These are phyloP conservation scores for Plotosus lineatus DNA, from an alignment of 2,113 vertebrate genomes.

Conservation along the genomic window DNA sequence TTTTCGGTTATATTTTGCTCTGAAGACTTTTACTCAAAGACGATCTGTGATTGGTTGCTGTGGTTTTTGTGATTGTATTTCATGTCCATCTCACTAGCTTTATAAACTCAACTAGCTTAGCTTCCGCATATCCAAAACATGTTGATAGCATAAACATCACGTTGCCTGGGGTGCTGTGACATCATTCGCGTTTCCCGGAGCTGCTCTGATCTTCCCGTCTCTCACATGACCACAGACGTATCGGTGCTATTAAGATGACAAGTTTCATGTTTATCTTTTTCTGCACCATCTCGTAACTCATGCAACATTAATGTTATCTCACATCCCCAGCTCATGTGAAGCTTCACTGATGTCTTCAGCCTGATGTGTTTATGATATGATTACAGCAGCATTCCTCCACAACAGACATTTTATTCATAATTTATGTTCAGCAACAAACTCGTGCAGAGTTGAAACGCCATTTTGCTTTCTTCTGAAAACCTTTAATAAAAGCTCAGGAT, in stretches of 20 bases:
- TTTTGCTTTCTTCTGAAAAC: slow-evolving; percentile 52
- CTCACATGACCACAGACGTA: background rate
- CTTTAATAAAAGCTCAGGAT: slow-evolving; percentile 25
- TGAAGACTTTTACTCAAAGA: too few species aligned
- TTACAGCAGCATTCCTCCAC: slow-evolving; percentile 55
- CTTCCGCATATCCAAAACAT: too few species aligned
- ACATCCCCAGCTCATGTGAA: too few species aligned
- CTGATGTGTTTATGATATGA: background rate
- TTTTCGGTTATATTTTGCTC: too few species aligned
- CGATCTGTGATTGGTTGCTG: too few species aligned
- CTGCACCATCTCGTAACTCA: background rate
- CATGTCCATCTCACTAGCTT: too few species aligned
- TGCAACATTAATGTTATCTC: background rate
- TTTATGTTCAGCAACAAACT: slow-evolving; percentile 53
- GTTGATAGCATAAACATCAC: too few species aligned
- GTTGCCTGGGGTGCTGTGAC: too few species aligned
- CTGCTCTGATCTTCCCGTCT: background rate
- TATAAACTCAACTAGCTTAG: too few species aligned
- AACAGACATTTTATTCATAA: slow-evolving; percentile 63
- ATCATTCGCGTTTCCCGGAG: too few species aligned
- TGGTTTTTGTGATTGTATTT: too few species aligned
- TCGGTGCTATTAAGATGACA: background rate
- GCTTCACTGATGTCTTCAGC: background rate
- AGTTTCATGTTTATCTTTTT: background rate
- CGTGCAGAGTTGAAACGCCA: slow-evolving; percentile 45